Percentiles rank a stretch among this genome's conserved stretches.
Conservation (phyloP, 2,113 vertebrate species). For the Cyprinodon tularosa region DNA sequence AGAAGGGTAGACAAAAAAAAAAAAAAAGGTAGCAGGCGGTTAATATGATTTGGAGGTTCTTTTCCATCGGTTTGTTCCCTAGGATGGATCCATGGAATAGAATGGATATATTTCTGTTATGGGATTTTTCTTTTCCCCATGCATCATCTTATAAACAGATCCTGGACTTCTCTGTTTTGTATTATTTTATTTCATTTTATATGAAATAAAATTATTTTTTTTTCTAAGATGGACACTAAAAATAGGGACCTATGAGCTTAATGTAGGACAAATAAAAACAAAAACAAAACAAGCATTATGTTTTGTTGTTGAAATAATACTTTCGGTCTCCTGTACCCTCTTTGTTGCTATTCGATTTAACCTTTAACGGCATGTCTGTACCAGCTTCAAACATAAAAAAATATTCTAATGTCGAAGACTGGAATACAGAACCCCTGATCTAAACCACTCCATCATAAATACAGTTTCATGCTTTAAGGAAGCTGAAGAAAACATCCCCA, state of each 20-base stretch:
- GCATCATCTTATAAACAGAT: background rate
- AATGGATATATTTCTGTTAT: background rate
- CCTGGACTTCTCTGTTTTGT: background rate
- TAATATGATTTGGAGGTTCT: constrained; percentile 3
- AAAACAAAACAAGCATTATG: background rate
- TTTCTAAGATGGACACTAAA: too few species aligned
- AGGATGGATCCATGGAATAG: background rate
- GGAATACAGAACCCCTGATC: too few species aligned
- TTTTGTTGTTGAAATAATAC: background rate
- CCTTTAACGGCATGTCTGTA: background rate
- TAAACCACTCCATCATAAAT: too few species aligned
- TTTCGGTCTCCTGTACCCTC: background rate
- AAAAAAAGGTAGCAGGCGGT: constrained; percentile 7
- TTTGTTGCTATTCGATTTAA: too few species aligned
- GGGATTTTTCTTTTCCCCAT: background rate
- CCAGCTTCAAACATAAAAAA: too few species aligned
- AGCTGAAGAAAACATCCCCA: too few species aligned
- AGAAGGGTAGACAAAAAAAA: constrained; percentile 27
- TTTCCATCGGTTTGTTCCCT: background rate
- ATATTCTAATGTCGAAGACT: too few species aligned
- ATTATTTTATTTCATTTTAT: background rate
- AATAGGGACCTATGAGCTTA: background rate
- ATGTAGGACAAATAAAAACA: background rate
- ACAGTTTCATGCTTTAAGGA: too few species aligned
- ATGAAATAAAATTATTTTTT: background rate